These are phyloP conservation scores for Melanerpes aurifrons DNA, from an alignment of 2,113 vertebrate genomes.

Conservation along the genomic window DNA sequence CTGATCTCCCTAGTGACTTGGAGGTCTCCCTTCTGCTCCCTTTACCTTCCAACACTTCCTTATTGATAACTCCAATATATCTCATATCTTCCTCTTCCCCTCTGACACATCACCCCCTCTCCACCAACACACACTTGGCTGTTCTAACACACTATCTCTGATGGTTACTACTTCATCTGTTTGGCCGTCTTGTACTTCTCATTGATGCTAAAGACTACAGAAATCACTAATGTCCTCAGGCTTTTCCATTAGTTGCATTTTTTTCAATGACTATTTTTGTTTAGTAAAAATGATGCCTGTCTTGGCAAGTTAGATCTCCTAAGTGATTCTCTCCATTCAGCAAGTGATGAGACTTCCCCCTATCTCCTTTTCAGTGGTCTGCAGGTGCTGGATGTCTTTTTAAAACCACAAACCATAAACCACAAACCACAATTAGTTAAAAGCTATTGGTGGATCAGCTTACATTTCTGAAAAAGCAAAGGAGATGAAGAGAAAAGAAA, in stretches of 20 bases:
- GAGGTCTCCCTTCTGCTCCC: background rate
- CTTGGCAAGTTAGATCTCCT: background rate
- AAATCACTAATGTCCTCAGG: background rate
- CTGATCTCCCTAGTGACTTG: background rate
- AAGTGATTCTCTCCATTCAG: accelerated
- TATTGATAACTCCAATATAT: background rate
- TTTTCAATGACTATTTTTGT: background rate
- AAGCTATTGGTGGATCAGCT: background rate
- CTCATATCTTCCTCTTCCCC: background rate
- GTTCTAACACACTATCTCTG: background rate
- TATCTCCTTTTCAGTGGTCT: background rate
- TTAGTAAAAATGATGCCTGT: accelerated
- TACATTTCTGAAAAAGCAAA: background rate
- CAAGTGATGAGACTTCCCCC: background rate
- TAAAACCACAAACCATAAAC: background rate
- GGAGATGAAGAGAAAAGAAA: background rate
- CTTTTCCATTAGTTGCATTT: background rate
- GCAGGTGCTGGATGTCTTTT: background rate
- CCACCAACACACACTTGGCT: background rate
- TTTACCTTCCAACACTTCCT: background rate
- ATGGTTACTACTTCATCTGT: background rate
- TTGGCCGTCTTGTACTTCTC: background rate
- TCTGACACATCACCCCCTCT: background rate
- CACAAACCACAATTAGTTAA: background rate
- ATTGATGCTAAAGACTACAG: background rate